Evolutionary conservation across 2,888 invertebrate species (phyloP), one percentile per base, ranked within the genome.

Genomic region (Zaprionus bogoriensis): DNA sequence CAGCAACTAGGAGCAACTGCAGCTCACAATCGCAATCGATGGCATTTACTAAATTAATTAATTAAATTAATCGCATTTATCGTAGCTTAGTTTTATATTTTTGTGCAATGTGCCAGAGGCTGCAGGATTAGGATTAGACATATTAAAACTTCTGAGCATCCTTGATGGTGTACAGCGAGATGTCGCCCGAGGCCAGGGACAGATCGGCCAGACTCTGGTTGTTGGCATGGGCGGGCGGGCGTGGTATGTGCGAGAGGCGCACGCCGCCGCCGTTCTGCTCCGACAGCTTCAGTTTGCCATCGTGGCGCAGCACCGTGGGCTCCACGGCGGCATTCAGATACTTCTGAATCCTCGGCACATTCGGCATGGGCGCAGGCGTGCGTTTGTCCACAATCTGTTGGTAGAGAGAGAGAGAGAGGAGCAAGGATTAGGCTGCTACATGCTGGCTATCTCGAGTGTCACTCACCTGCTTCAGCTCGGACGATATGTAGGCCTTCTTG

Each of bases 131-230:
- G n/a, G n/a, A n/a, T n/a, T n/a, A n/a, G n/a, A n/a, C n/a, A 23
- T n/a, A 32, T 59, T 75, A 89, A 74, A 90, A 89, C 65, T 90
- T 90, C 47, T 89, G 89, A 89, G 87, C 92, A 90, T 91, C 90
- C 67, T 87, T 90, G 22, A 91, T 87, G 1, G 91, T 89, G 39
- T 91, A 90, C 38, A 91, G 58, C 0, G 91, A 91, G 14, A 92
- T 82, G 74, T 92, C 91, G 0, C 91, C 91, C 1, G 91, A 89
- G 44, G 89, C 87, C 12, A 91, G 47, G 4, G 90, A 90, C 9
- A 91, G 72, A 85, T 91, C 88, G 2, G 90, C 91, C 41, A 91
- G 80, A 65, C 91, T 91, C 5, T 73, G 63, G 36, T 72, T 74
- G n/a, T n/a, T n/a, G n/a, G n/a, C n/a, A n/a, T n/a, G n/a, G n/a